Conservation (phyloP, 2,888 invertebrate species). For the Schizaphis graminum region DNA sequence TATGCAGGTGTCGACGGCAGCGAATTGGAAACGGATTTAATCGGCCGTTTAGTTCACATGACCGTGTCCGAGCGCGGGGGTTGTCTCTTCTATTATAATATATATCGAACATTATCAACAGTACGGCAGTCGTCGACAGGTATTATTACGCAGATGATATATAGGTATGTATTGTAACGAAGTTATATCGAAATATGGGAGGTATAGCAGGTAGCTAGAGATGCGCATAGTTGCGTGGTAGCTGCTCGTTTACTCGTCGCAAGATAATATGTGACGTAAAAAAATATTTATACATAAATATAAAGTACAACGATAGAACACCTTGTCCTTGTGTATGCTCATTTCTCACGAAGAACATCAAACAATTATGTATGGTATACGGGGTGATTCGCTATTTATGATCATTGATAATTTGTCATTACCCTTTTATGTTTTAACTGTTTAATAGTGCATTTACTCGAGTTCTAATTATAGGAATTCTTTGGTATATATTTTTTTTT, state of each 20-base stretch:
- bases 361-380: not conserved
- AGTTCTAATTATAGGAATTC: no score
- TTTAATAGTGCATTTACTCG: no score
- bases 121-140: not conserved
- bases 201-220: not conserved
- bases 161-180: not conserved
- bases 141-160: not conserved
- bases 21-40: conserved; percentile 55
- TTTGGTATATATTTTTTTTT: no score
- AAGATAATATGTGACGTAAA: not conserved
- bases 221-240: not conserved
- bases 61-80: conserved; percentile 23
- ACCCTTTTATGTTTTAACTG: no score
- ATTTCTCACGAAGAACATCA: not conserved
- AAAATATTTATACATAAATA: not conserved
- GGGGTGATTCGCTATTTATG: not conserved
- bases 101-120: not conserved
- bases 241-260: not conserved
- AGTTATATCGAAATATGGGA: not conserved
- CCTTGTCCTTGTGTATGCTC: not conserved
- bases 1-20: conserved; percentile 41
- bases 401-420: not conserved
- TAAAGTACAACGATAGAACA: not conserved
- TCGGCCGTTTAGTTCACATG: conserved; percentile 48
- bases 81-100: not conserved